Base-by-base conservation (phyloP, 2,888 invertebrate genomes). In the Caenorhabditis sulstoni region DNA sequence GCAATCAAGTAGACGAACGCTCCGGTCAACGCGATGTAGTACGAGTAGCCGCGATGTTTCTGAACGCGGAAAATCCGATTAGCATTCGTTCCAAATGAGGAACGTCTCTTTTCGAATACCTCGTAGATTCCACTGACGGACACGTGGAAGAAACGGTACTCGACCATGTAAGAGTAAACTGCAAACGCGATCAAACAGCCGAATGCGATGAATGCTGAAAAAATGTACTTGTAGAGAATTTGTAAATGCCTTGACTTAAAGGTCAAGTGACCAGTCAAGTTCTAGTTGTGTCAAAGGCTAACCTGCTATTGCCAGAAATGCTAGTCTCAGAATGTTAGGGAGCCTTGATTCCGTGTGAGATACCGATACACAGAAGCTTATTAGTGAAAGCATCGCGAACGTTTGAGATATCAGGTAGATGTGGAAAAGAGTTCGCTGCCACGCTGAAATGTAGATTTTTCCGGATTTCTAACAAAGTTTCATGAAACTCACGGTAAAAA, bases 61-160 rank as follows among this genome's bases (percentile, higher is more conserved):
- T 88, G 62, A 64, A 83, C 29, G 29, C 29, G 29, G 29, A 29
- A 29, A 29, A 29, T 29, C 29, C 29, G 29, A 29, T 29, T 29
- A 29, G 29, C 29, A 29, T 29, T 29, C 29, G 7, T 29, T 29
- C 29, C 29, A 7, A 29, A 29, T 7, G 29, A 7, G 7, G 29
- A 29, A 5, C 29, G 29, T 29, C 29, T 29, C 29, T 5, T 29
- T 29, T 29, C 7, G 29, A 29, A 20, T 41, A 87, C 88, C 79
- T 89, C 89, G 73, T 89, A 89, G 37, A 89, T 89, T 52, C 89
- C 89, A 67, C 85, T 85, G 37, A 89, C 89, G 16, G 85, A 86
- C 14, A 89, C 89, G 57, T 88, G 87, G 73, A 85, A 89, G 79
- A 89, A 89, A 41, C 89, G 83, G 50, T 89, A 89, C 61, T 89